A percentile compares a stretch with the other conserved stretches of the same genome.
These are phyloP conservation scores for Triplophysa dalaica DNA, from an alignment of 2,113 vertebrate species.

Conservation along the genomic window DNA sequence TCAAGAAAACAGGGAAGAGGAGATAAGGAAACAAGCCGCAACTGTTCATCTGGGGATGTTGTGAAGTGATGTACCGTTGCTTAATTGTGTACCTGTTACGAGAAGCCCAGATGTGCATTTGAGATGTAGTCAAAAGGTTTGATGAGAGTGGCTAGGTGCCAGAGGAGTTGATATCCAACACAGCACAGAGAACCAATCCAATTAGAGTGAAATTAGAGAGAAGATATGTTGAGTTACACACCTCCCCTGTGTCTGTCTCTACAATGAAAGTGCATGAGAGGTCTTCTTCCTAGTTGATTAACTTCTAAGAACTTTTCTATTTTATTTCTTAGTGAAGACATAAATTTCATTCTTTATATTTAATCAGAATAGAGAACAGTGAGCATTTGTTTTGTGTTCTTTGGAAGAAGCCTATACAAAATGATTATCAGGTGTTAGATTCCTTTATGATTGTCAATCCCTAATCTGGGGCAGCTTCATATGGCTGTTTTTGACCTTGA, in stretches of 20 bases:
- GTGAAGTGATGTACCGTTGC: conserved; percentile 46
- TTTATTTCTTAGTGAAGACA: background rate
- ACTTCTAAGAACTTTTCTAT: background rate
- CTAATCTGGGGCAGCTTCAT: conserved; percentile 1
- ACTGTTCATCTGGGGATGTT: conserved; percentile 37
- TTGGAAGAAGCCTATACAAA: background rate
- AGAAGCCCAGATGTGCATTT: conserved; percentile 51
- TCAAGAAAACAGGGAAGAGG: background rate
- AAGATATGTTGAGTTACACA: conserved; percentile 45
- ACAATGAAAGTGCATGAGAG: conserved; percentile 33
- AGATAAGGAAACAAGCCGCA: conserved; percentile 15
- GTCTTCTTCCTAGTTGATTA: conserved; percentile 4
- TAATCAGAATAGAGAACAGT: background rate
- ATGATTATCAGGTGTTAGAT: background rate
- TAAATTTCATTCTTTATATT: too few relatives aligned
- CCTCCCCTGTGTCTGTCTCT: conserved; percentile 38
- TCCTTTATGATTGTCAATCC: background rate
- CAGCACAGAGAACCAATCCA: conserved; percentile 50
- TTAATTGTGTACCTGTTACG: conserved; percentile 54
- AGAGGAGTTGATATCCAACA: conserved; percentile 54
- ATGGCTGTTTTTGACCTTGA: conserved; percentile 26
- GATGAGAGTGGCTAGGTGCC: conserved; percentile 48
- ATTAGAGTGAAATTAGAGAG: conserved; percentile 52
- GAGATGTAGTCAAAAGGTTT: conserved; percentile 57
- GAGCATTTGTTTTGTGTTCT: conserved; percentile 11